Evolutionary conservation across 1,140 invertebrate genomes (phyloP).

Genomic region (Hycleus cichorii): DNA sequence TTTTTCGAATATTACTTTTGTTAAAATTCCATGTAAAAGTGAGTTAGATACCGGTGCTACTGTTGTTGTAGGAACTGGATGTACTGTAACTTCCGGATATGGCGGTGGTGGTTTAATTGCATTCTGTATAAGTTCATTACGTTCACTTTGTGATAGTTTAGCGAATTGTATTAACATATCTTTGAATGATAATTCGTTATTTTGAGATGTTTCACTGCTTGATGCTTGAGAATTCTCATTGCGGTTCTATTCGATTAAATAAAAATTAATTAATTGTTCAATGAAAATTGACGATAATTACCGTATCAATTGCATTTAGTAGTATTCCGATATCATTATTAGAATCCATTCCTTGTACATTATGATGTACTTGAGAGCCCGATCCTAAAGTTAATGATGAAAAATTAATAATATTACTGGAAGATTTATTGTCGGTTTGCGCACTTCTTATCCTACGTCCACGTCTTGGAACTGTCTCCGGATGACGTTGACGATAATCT

Average conservation of each 20-base stretch:
- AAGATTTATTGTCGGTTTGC: slow-evolving; percentile 17
- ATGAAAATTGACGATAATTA: slow-evolving; percentile 14
- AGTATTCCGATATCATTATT: slow-evolving; percentile 32
- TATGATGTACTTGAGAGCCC: slow-evolving; percentile 41
- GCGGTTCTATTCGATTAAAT: slow-evolving; percentile 14
- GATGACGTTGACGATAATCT: slow-evolving; percentile 67
- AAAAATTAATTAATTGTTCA: not conserved
- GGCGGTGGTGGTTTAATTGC: slow-evolving; percentile 50
- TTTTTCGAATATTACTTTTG: slow-evolving; percentile 47
- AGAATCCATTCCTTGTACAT: slow-evolving; percentile 23
- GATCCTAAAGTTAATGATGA: slow-evolving; percentile 38
- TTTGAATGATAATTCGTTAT: slow-evolving; percentile 52
- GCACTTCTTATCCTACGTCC: slow-evolving; percentile 51
- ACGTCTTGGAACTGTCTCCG: slow-evolving; percentile 59
- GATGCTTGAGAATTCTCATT: slow-evolving; percentile 44
- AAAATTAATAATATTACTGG: slow-evolving; percentile 32
- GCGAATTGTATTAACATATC: slow-evolving; percentile 72
- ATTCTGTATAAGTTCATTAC: slow-evolving; percentile 41
- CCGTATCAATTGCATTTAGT: slow-evolving; percentile 30
- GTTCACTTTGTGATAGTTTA: slow-evolving; percentile 49
- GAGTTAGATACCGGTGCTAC: slow-evolving; percentile 49
- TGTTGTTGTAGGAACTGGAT: slow-evolving; percentile 52
- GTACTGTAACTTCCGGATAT: slow-evolving; percentile 69
- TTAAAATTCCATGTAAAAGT: slow-evolving; percentile 66
- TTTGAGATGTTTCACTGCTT: slow-evolving; percentile 47